A percentile compares a stretch with the other conserved stretches of the same genome.
Evolutionary conservation across 2,888 invertebrate species (phyloP).

Genomic region (Drosophila kokeensis): DNA sequence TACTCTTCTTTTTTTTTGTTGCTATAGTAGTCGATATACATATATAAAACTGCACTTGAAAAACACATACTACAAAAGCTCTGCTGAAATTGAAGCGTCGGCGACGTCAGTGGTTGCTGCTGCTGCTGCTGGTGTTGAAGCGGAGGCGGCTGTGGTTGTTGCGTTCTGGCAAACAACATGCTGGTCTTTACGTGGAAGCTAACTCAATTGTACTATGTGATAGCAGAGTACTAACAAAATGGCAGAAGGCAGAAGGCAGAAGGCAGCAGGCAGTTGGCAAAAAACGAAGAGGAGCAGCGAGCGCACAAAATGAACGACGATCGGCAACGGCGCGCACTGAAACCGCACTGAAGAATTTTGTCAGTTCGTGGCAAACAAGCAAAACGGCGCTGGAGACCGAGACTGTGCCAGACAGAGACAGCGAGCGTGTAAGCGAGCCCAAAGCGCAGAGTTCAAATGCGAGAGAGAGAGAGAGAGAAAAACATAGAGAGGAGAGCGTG

Average conservation of each 20-base stretch:
- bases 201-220: conserved; percentile 38
- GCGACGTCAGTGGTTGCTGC: conserved; percentile 49
- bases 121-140: conserved; percentile 52
- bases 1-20: neutral
- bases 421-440: conserved; percentile 34
- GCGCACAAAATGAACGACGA: conserved; percentile 70
- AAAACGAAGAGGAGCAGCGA: conserved; percentile 53
- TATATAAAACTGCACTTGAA: conserved; percentile 41
- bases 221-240: conserved; percentile 49
- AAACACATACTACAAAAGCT: conserved; percentile 73
- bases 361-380: conserved; percentile 37
- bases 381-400: conserved; percentile 37
- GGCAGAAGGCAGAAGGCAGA: conserved; percentile 34
- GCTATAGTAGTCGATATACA: neutral
- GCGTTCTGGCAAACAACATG: conserved; percentile 76
- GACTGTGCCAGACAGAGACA: conserved; percentile 10
- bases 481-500: conserved; percentile 1
- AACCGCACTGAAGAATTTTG: conserved; percentile 78
- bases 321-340: conserved; percentile 68
- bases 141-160: conserved; percentile 52
- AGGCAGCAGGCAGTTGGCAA: conserved; percentile 16
- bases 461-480: conserved; percentile 21
- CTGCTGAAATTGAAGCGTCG: conserved; percentile 59
- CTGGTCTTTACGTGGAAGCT: conserved; percentile 52
- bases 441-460: conserved; percentile 39